Conservation (phyloP, 30 jellyfish, hydroid and myxozoan species). For the Pseudorhiza aurosa region DNA sequence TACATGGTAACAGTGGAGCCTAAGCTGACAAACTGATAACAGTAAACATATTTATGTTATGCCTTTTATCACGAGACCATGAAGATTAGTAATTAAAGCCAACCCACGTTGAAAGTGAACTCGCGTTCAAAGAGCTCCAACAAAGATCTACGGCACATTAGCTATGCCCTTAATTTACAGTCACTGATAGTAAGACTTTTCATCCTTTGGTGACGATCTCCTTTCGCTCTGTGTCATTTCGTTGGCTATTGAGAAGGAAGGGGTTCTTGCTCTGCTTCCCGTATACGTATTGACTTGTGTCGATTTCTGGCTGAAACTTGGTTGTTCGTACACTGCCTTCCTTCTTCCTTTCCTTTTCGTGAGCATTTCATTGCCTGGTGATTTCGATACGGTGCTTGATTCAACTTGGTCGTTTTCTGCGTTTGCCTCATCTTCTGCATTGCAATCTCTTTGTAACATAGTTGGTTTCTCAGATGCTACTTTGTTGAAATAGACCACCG, state of each 20-base stretch:
- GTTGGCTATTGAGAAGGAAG: not conserved
- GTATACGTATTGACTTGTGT: not conserved
- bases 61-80: too few relatives aligned
- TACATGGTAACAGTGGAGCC: too few relatives aligned
- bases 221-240: not conserved
- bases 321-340: constrained; percentile 17
- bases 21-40: too few relatives aligned
- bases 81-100: too few relatives aligned
- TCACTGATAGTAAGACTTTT: too few relatives aligned
- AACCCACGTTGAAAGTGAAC: too few relatives aligned
- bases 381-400: not conserved
- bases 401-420: not conserved
- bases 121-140: too few relatives aligned
- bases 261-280: not conserved
- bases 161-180: too few relatives aligned
- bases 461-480: not conserved
- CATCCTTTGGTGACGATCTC: too few relatives aligned
- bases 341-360: not conserved
- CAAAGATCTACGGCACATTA: too few relatives aligned
- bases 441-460: not conserved
- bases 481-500: not conserved
- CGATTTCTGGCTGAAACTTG: not conserved
- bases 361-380: not conserved
- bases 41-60: too few relatives aligned
- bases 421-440: not conserved